Percentiles rank a stretch among this genome's conserved stretches.
phyloP scores from a whole-genome alignment of 2,797 vertebrate genomes.

The Etheostoma nigrum region DNA sequence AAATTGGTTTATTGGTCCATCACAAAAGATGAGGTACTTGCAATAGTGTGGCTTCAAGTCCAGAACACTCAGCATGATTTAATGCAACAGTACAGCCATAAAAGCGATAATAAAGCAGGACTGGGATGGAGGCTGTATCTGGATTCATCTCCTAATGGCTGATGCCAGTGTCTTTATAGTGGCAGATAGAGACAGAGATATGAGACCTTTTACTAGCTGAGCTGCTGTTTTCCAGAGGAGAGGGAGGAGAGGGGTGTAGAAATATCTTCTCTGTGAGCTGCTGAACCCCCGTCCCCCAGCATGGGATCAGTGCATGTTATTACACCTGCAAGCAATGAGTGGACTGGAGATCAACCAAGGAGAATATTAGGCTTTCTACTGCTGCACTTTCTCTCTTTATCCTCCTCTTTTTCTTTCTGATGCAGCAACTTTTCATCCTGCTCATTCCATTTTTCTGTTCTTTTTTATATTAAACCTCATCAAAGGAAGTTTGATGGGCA shows the following conservation, averaged over 20 bases:
- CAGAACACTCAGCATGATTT: slow-evolving; percentile 15
- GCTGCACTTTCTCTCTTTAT: slow-evolving; percentile 26
- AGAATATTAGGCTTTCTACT: slow-evolving; percentile 30
- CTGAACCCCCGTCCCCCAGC: slow-evolving; percentile 37
- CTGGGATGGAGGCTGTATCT: background rate
- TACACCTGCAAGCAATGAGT: slow-evolving; percentile 82
- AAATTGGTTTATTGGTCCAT: background rate
- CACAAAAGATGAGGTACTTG: background rate
- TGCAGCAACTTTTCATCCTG: background rate
- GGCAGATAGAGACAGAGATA: slow-evolving; percentile 24
- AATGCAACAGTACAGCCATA: slow-evolving; percentile 16
- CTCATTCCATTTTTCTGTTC: background rate
- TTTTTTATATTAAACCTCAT: slow-evolving; percentile 34
- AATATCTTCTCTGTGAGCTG: slow-evolving; percentile 41
- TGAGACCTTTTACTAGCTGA: slow-evolving; percentile 31
- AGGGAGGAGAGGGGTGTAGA: slow-evolving; percentile 21
- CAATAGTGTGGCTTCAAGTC: background rate
- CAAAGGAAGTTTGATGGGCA: slow-evolving; percentile 5
- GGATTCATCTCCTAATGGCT: slow-evolving; percentile 26
- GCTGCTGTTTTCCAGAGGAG: slow-evolving; percentile 45
- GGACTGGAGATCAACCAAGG: slow-evolving; percentile 35
- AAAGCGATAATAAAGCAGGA: slow-evolving; percentile 30
- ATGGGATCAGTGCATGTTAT: slow-evolving; percentile 72
- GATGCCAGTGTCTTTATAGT: slow-evolving; percentile 18
- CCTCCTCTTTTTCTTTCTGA: background rate